Conservation (phyloP, 2,888 invertebrate genomes). For the Enoplolaimus lenunculus region DNA sequence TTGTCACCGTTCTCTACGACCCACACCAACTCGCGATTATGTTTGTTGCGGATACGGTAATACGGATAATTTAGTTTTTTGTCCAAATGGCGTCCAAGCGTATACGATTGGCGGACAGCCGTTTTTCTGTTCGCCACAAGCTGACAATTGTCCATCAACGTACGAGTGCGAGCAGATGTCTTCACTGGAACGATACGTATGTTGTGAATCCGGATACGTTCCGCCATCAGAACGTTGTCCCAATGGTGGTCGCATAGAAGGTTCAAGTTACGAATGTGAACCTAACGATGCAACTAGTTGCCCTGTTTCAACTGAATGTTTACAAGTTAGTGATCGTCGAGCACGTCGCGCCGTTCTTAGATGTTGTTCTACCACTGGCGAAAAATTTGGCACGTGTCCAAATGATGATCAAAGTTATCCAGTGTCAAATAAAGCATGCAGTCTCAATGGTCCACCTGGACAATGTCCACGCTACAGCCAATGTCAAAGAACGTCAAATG, state of each 20-base stretch:
- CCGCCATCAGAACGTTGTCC: background rate
- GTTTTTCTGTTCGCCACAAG: conserved; percentile 4
- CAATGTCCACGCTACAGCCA: no score
- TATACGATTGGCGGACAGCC: conserved; percentile 5
- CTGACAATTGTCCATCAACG: background rate
- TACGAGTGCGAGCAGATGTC: conserved; percentile 4
- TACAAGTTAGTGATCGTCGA: no score
- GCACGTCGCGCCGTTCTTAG: no score
- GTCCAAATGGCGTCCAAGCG: conserved; percentile 7
- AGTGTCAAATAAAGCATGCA: no score
- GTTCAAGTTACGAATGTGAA: background rate
- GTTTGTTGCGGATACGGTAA: conserved; percentile 13
- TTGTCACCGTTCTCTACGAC: conserved; percentile 8
- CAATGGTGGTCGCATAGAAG: background rate
- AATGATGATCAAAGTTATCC: no score
- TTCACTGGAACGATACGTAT: background rate
- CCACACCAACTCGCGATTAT: background rate
- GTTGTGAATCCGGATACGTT: background rate
- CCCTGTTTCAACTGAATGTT: background rate
- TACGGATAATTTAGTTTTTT: background rate
- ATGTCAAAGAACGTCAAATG: background rate
- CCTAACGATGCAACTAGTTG: background rate
- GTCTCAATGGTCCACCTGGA: background rate
- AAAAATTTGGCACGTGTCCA: background rate
- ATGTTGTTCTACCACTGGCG: background rate